A percentile compares a stretch with the other conserved stretches of the same genome.
Conservation (phyloP, 2,888 invertebrate species). For the Sceliomorpha sp. region DNA sequence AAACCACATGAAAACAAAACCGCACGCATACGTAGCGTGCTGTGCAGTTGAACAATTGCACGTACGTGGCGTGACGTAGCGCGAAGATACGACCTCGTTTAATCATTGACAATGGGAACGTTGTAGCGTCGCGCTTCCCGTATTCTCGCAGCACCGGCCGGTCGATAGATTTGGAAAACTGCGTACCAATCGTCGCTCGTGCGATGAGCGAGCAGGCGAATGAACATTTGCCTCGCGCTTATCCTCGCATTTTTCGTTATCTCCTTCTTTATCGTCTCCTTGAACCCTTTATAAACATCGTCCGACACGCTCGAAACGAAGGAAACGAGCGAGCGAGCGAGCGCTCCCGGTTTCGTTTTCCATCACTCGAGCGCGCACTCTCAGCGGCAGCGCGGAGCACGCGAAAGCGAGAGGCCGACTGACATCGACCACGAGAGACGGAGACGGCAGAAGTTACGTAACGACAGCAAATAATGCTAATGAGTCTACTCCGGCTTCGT, state of each 20-base stretch:
- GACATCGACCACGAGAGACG: slow-evolving; percentile 20
- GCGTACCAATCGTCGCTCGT: slow-evolving; percentile 17
- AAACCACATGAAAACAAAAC: slow-evolving; percentile 35
- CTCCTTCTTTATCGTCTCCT: slow-evolving; percentile 7
- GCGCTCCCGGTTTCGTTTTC: slow-evolving; percentile 27
- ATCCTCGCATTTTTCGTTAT: too few relatives aligned
- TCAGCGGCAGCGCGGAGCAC: slow-evolving; percentile 6
- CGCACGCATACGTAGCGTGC: slow-evolving; percentile 35
- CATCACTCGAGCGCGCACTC: slow-evolving; percentile 17
- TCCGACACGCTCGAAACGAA: slow-evolving; percentile 14
- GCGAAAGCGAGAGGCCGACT: slow-evolving; percentile 21
- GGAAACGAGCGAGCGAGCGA: slow-evolving; percentile 27
- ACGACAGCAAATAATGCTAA: slow-evolving; percentile 79
- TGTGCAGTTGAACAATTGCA: slow-evolving; percentile 35
- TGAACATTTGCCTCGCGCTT: too few relatives aligned
- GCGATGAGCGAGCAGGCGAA: neutral
- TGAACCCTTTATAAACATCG: slow-evolving; percentile 10
- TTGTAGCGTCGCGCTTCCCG: slow-evolving; percentile 38
- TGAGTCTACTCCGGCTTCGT: slow-evolving; percentile 74
- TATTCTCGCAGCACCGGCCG: slow-evolving; percentile 28
- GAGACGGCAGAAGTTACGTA: slow-evolving; percentile 71
- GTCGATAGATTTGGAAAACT: slow-evolving; percentile 43
- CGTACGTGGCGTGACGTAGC: slow-evolving; percentile 41
- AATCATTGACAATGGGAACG: slow-evolving; percentile 57
- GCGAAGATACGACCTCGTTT: slow-evolving; percentile 57